phyloP scores from a whole-genome alignment of 2,888 invertebrate genomes.

The Nysson spinosus region DNA sequence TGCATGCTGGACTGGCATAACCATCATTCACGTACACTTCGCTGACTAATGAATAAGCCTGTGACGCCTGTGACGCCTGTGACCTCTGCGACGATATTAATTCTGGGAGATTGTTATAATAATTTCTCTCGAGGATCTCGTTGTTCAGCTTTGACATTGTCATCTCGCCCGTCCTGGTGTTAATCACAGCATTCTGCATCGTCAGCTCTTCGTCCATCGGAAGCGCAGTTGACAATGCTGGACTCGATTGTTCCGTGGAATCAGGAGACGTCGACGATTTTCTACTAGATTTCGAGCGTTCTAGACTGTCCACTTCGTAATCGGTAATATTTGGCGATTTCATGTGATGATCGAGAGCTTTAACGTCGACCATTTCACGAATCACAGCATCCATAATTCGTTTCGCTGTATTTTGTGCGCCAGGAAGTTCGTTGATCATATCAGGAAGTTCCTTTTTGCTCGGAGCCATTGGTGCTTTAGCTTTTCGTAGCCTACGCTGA shows the following conservation, averaged over 20 bases:
- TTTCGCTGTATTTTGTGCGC: conserved; percentile 68
- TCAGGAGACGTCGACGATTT: conserved; percentile 65
- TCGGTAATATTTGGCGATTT: conserved; percentile 44
- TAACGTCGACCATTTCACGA: conserved; percentile 74
- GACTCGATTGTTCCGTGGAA: conserved; percentile 81
- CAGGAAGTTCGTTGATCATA: conserved; percentile 71
- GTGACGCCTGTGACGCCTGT: conserved; percentile 77
- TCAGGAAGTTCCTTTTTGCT: conserved; percentile 64
- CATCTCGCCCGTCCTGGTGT: conserved; percentile 80
- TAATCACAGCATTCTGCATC: conserved; percentile 87
- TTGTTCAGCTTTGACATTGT: conserved; percentile 77
- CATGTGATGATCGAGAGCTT: conserved; percentile 63
- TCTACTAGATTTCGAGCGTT: conserved; percentile 63
- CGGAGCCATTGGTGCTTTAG: conserved; percentile 34
- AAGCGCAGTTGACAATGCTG: conserved; percentile 85
- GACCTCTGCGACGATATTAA: conserved; percentile 75
- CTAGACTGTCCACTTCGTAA: conserved; percentile 75
- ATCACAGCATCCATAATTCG: conserved; percentile 78
- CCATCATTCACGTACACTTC: conserved; percentile 89
- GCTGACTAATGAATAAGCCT: conserved; percentile 84
- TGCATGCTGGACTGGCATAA: conserved; percentile 79
- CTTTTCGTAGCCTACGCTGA: conserved; percentile 33
- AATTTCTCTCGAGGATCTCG: conserved; percentile 51
- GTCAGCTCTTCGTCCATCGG: conserved; percentile 90
- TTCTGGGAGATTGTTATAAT: conserved; percentile 78